Evolutionary conservation across 2,113 vertebrate genomes (phyloP).

Genomic region (Microcebus tavaratra): DNA sequence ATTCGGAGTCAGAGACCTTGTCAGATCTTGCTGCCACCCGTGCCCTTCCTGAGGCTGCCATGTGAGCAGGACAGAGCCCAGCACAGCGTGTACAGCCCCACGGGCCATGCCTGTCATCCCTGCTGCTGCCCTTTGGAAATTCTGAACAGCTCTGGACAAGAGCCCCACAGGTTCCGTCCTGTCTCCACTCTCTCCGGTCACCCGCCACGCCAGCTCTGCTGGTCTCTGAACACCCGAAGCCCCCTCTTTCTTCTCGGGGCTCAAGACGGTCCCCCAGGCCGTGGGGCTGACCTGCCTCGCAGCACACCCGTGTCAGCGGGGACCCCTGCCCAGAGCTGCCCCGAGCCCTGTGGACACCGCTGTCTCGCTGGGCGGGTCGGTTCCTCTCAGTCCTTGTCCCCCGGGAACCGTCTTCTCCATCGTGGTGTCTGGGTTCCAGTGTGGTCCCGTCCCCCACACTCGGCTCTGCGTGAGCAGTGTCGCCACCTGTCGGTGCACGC

Average conservation of each 20-base stretch:
- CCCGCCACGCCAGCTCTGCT: not conserved
- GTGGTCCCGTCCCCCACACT: accelerated
- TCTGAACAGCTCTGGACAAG: not conserved
- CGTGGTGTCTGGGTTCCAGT: not conserved
- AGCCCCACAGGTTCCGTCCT: not conserved
- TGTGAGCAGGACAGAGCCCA: not conserved
- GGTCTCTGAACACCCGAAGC: not conserved
- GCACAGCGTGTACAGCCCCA: accelerated
- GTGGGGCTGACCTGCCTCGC: not conserved
- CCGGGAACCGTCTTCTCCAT: accelerated
- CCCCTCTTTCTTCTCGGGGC: not conserved
- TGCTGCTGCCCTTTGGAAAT: not conserved
- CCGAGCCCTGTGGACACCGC: no score
- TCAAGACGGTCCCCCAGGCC: not conserved
- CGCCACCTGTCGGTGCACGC: not conserved
- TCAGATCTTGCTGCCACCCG: accelerated
- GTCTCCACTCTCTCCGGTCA: not conserved
- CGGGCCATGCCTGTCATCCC: accelerated
- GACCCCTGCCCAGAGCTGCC: no score
- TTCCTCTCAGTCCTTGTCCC: not conserved
- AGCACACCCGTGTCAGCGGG: not conserved
- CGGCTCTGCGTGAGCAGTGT: not conserved
- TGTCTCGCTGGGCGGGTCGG: accelerated
- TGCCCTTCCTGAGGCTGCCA: not conserved
- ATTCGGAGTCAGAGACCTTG: accelerated